Percentiles rank a stretch among this genome's conserved stretches.
Conservation (phyloP, 2,113 vertebrate genomes). For the Glaucomys volans region DNA sequence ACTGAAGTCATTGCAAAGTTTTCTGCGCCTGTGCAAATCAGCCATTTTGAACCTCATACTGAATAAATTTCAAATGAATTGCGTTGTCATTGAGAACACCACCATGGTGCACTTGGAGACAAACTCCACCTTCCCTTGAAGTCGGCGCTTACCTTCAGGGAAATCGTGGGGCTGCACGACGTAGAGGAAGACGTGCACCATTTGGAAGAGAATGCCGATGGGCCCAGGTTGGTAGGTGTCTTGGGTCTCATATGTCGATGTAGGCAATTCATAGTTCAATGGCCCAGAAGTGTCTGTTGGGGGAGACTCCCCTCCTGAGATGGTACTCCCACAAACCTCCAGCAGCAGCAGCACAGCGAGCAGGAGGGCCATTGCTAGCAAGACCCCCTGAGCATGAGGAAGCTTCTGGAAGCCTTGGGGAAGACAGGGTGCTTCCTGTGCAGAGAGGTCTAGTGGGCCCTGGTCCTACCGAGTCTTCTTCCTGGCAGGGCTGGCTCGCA, state of each 20-base stretch:
- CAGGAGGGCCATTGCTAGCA: slow-evolving; percentile 86
- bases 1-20: neutral
- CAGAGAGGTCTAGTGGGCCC: neutral
- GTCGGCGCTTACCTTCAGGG: slow-evolving; percentile 92
- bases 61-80: accelerated
- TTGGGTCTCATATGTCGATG: slow-evolving; percentile 91
- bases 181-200: slow-evolving; percentile 92
- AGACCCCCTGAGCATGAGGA: slow-evolving; percentile 83
- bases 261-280: slow-evolving; percentile 93
- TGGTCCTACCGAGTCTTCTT: neutral
- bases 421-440: neutral
- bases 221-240: slow-evolving; percentile 91
- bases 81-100: neutral
- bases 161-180: slow-evolving; percentile 94
- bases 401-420: slow-evolving; percentile 64
- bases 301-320: slow-evolving; percentile 84
- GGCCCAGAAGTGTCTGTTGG: slow-evolving; percentile 81
- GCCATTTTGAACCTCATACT: neutral
- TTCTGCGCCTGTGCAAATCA: neutral
- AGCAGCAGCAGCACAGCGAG: slow-evolving; percentile 87
- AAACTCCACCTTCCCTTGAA: accelerated
- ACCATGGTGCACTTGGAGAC: neutral
- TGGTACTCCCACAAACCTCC: slow-evolving; percentile 83
- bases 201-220: slow-evolving; percentile 92
- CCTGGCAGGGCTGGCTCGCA: slow-evolving; percentile 6